phyloP scores from a whole-genome alignment of 2,888 invertebrate genomes.

The Alloscopus bannaensis region DNA sequence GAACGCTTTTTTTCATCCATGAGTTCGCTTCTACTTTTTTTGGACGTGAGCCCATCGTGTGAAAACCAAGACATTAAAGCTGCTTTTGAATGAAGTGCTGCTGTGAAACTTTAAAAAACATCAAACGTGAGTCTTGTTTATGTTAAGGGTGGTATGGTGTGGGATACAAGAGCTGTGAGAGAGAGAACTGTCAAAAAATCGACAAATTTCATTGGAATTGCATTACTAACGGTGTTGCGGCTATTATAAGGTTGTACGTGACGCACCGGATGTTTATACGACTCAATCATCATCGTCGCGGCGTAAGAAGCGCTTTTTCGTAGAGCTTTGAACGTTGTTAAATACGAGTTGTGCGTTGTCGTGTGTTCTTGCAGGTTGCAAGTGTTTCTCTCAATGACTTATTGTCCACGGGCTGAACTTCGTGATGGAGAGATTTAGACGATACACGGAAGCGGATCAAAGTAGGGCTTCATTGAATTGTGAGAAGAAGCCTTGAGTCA shows the following conservation, averaged over 20 bases:
- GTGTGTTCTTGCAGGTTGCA: no score
- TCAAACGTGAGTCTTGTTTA: neutral
- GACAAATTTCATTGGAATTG: constrained; percentile 1
- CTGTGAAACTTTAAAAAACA: constrained; percentile 24
- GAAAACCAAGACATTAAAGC: no score
- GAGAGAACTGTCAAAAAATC: constrained; percentile 38
- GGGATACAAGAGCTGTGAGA: neutral
- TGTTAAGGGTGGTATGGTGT: constrained; percentile 18
- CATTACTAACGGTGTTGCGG: neutral
- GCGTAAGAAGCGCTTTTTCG: no score
- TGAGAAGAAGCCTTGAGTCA: no score
- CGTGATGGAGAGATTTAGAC: no score
- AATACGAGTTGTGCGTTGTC: no score
- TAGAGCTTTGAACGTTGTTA: no score
- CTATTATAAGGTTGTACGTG: constrained; percentile 1
- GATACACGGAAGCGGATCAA: no score
- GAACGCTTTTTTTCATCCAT: constrained; percentile 39
- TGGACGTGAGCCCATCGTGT: constrained; percentile 57
- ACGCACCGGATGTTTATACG: constrained; percentile 53
- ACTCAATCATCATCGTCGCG: neutral
- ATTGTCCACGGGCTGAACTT: no score
- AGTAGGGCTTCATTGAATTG: no score
- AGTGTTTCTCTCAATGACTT: no score
- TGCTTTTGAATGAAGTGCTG: no score
- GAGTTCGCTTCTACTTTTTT: constrained; percentile 18